Evolutionary conservation across 2,888 invertebrate genomes (phyloP).

Genomic region (Gerris lacustris): DNA sequence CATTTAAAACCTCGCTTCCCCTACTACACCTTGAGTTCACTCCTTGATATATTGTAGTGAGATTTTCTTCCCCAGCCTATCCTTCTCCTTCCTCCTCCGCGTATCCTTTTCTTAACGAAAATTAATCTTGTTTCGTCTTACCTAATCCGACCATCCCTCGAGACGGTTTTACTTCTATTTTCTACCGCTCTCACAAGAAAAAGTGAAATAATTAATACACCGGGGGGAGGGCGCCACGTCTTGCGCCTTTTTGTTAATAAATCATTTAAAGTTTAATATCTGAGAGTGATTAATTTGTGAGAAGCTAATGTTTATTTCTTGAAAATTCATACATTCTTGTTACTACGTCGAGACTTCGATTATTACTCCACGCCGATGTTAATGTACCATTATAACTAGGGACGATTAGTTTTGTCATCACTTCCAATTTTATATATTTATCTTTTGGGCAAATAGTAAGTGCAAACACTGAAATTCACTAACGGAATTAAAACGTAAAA

Average conservation of each 20-base stretch:
- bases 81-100: background rate
- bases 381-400: too few relatives aligned
- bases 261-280: background rate
- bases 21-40: background rate
- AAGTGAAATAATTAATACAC: constrained; percentile 3
- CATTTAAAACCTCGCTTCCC: background rate
- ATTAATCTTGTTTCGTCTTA: constrained; percentile 3
- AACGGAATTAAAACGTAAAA: too few relatives aligned
- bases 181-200: background rate
- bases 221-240: background rate
- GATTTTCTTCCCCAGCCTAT: background rate
- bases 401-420: too few relatives aligned
- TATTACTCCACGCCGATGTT: too few relatives aligned
- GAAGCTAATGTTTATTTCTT: background rate
- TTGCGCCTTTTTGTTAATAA: background rate
- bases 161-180: background rate
- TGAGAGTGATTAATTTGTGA: background rate
- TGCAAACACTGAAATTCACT: too few relatives aligned
- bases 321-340: background rate
- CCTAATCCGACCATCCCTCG: background rate
- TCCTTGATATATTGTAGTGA: background rate
- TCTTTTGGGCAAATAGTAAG: too few relatives aligned
- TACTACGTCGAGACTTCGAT: background rate
- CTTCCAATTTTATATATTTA: too few relatives aligned
- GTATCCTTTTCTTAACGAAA: constrained; percentile 2